Evolutionary conservation across 2,888 invertebrate genomes (phyloP), one percentile per base, ranked within the genome.

Genomic region (Zygaena filipendulae): DNA sequence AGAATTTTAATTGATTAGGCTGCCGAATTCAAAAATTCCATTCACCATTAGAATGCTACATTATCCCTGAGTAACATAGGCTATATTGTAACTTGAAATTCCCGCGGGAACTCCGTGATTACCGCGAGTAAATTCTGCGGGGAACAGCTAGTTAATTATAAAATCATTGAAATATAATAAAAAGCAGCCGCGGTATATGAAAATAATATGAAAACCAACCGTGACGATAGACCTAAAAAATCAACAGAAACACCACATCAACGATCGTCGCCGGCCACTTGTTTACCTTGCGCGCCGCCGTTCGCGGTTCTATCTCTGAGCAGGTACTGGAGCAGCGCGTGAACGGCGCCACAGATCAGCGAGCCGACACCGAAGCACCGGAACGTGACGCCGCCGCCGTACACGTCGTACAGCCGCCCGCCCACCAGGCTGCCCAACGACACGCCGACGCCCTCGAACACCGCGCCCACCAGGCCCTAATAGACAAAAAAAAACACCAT

Each of bases 381-480:
- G 61, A 92, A 92, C 1, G 89, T 87, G 23, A 71, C 56, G 30
- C 84, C 81, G 4, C 91, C 91, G 1, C 87, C 86, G 30, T 85
- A 82, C 0, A 55, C 48, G n/a, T 82, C 71, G 48, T 88, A 87
- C 18, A 91, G 56, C 4, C 83, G 56, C 1, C 93, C 93, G n/a
- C 88, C 92, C 27, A 92, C 63, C 7, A 90, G 82, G 52, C 91
- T 92, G 19, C 93, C 93, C 7, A 86, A 55, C 0, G 92, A 88
- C 0, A 91, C 89, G 9, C 93, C 94, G 8, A 93, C 77, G 9
- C 94, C 94, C 72, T 95, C 94, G 55, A 93, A 95, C 24, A 92
- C 80, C 3, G 91, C 92, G 8, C 94, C 92, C 14, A 93, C 88
- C 21, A 95, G 68, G 29, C 94, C 94, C 87, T 91, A 11, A 19